A percentile compares a stretch with the other conserved stretches of the same genome.
Conservation (phyloP, 2,797 vertebrate species). For the Danio choprae region DNA sequence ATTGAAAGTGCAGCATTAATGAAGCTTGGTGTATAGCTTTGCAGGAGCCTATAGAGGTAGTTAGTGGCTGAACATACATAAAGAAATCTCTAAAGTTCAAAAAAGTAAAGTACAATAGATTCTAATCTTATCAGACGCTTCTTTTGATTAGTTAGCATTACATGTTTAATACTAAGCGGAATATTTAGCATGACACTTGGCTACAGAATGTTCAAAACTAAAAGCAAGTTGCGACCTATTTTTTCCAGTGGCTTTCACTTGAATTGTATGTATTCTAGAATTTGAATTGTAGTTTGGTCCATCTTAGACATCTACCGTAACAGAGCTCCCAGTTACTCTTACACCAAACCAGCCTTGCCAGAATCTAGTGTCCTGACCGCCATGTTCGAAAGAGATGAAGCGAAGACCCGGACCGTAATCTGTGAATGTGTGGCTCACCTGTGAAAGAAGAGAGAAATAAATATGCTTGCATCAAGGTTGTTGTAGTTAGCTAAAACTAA, state of each 20-base stretch:
- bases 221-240: not conserved
- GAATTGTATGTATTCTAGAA: too few relatives aligned
- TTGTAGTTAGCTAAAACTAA: not conserved
- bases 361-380: slow-evolving; percentile 87
- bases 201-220: not conserved
- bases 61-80: slow-evolving; percentile 13
- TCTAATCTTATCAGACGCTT: not conserved
- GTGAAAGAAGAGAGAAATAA: slow-evolving; percentile 46
- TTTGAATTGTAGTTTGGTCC: too few relatives aligned
- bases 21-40: not conserved
- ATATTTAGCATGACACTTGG: not conserved
- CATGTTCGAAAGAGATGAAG: slow-evolving; percentile 88
- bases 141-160: not conserved
- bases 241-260: too few relatives aligned
- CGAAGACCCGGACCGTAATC: slow-evolving; percentile 87
- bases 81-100: not conserved
- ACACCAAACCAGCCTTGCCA: slow-evolving; percentile 96
- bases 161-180: too few relatives aligned
- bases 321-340: slow-evolving; percentile 87
- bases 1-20: not conserved
- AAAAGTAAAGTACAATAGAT: not conserved
- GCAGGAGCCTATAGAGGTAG: slow-evolving; percentile 56
- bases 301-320: slow-evolving; percentile 81
- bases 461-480: not conserved
- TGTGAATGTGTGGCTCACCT: slow-evolving; percentile 87